Evolutionary conservation across 1,140 invertebrate genomes (phyloP).

Genomic region (Hypsibius dujardini): DNA sequence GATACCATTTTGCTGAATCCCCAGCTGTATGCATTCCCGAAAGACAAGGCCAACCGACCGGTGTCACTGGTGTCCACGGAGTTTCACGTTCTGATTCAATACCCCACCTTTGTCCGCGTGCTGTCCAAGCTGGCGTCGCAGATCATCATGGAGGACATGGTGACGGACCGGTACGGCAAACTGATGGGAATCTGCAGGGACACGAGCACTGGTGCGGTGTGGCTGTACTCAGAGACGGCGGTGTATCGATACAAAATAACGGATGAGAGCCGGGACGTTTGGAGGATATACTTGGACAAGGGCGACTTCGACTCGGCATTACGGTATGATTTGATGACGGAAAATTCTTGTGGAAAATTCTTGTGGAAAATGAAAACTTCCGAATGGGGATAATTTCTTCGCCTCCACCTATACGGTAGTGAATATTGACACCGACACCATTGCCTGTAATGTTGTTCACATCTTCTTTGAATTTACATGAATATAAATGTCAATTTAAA

Average conservation of each 20-base stretch:
- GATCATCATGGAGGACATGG: slow-evolving; percentile 66
- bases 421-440: no score
- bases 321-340: slow-evolving; percentile 23
- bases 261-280: slow-evolving; percentile 67
- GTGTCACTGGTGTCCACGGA: slow-evolving; percentile 65
- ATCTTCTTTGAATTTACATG: no score
- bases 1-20: slow-evolving; percentile 26
- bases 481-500: no score
- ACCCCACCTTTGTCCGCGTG: slow-evolving; percentile 50
- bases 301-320: slow-evolving; percentile 64
- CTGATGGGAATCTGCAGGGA: slow-evolving; percentile 65
- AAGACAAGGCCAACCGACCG: slow-evolving; percentile 35
- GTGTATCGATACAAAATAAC: slow-evolving; percentile 70
- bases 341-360: no score
- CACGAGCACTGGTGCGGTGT: slow-evolving; percentile 55
- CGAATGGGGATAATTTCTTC: no score
- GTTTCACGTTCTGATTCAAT: slow-evolving; percentile 71
- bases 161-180: slow-evolving; percentile 54
- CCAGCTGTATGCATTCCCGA: slow-evolving; percentile 26
- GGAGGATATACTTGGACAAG: slow-evolving; percentile 70
- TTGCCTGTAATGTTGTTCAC: no score
- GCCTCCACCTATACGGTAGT: no score
- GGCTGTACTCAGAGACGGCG: slow-evolving; percentile 60
- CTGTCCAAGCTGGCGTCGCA: slow-evolving; percentile 69
- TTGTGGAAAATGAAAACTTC: no score